Evolutionary conservation across 2,113 vertebrate species (phyloP).

Genomic region (Pleuronectes platessa): DNA sequence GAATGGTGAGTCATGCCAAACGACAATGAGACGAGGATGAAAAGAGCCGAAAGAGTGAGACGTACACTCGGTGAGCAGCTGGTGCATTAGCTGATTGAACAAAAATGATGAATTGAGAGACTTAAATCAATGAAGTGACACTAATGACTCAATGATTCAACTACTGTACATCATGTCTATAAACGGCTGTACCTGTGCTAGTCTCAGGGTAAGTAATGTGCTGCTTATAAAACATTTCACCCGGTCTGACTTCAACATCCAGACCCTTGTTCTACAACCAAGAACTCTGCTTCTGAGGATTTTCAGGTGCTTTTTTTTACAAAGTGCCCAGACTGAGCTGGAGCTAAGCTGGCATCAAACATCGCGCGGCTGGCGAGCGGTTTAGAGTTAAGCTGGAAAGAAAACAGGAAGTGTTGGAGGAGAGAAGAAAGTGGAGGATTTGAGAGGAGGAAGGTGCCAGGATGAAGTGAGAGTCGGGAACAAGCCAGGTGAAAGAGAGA

Average conservation of each 20-base stretch:
- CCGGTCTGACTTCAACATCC: constrained; percentile 10
- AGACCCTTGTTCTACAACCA: constrained; percentile 8
- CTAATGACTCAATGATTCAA: constrained; percentile 49
- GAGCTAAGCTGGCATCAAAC: constrained; percentile 55
- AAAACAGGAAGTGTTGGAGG: constrained; percentile 46
- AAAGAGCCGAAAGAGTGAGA: constrained; percentile 4
- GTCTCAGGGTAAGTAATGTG: constrained; percentile 4
- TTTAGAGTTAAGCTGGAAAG: constrained; percentile 55
- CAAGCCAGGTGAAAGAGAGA: constrained; percentile 37
- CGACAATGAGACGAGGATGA: constrained; percentile 6
- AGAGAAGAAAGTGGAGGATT: constrained; percentile 44
- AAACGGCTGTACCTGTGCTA: neutral
- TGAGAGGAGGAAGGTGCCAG: constrained; percentile 18
- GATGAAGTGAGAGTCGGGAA: constrained; percentile 12
- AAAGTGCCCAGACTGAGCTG: constrained; percentile 28
- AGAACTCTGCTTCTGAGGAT: constrained; percentile 12
- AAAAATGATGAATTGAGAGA: constrained; percentile 26
- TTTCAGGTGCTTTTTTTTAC: constrained; percentile 57
- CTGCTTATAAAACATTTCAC: constrained; percentile 14
- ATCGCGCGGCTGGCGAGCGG: constrained; percentile 30
- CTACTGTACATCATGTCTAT: constrained; percentile 12
- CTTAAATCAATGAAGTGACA: constrained; percentile 54
- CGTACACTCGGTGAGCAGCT: constrained; percentile 30
- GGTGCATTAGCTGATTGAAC: constrained; percentile 61
- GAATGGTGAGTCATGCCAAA: constrained; percentile 32